Conservation (phyloP, 2,797 vertebrate genomes). For the Philypnodon macrostomus region DNA sequence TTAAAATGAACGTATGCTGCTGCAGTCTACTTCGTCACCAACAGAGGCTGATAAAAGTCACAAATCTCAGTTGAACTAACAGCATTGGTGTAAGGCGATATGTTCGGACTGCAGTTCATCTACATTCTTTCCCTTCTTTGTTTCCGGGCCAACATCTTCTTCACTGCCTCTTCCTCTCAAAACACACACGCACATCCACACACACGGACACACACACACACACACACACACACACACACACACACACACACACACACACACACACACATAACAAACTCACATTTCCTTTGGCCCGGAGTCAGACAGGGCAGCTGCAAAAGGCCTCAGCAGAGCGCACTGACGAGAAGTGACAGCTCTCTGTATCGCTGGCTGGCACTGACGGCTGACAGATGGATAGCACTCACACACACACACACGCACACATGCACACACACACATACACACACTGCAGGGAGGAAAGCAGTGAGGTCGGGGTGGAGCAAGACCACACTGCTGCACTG, state of each 20-base stretch:
- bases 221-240: slow-evolving; percentile 25
- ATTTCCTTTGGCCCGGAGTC: slow-evolving; percentile 76
- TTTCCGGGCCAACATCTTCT: slow-evolving; percentile 58
- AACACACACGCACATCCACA: slow-evolving; percentile 10
- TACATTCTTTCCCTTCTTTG: slow-evolving; percentile 49
- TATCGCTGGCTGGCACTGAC: slow-evolving; percentile 96
- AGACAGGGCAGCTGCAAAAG: slow-evolving; percentile 93
- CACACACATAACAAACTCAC: slow-evolving; percentile 35
- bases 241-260: slow-evolving; percentile 26
- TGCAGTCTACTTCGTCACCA: slow-evolving; percentile 54
- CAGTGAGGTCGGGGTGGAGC: slow-evolving; percentile 48
- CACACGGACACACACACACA: slow-evolving; percentile 8
- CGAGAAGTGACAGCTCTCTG: slow-evolving; percentile 97
- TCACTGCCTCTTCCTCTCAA: slow-evolving; percentile 42
- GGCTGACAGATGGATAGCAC: slow-evolving; percentile 99
- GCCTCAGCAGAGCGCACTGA: slow-evolving; percentile 91
- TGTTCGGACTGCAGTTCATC: slow-evolving; percentile 46
- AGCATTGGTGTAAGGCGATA: slow-evolving; percentile 50
- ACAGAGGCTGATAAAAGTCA: slow-evolving; percentile 58
- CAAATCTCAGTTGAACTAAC: slow-evolving; percentile 20
- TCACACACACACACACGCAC: too few species aligned
- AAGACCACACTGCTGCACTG: slow-evolving; percentile 82
- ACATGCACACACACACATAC: too few species aligned
- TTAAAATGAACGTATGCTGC: background rate
- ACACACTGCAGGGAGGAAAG: slow-evolving; percentile 82